Conservation (phyloP, 2,888 invertebrate species). For the Dorcus hopei region DNA sequence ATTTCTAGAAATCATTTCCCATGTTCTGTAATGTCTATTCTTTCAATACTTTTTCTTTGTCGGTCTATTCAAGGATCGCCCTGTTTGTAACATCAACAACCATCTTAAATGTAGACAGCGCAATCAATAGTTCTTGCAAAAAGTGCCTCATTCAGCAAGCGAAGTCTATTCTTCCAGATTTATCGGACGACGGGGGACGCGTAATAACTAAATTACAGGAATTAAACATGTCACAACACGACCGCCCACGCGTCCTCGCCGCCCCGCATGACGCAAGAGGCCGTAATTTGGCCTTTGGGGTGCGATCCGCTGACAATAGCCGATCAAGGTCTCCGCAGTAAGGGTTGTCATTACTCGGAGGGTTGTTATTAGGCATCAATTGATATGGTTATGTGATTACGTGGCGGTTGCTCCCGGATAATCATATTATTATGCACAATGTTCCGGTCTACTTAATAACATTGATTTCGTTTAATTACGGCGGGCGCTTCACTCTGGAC, state of each 20-base stretch:
- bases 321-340: conserved; percentile 41
- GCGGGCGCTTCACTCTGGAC: background rate
- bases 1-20: no score
- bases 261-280: conserved; percentile 29
- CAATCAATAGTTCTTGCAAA: no score
- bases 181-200: no score
- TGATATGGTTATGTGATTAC: conserved; percentile 50
- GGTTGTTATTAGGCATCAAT: conserved; percentile 50
- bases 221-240: conserved; percentile 47
- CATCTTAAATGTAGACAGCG: no score
- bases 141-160: no score
- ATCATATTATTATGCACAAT: conserved; percentile 22
- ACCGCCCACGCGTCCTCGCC: conserved; percentile 33
- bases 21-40: no score
- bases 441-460: conserved; percentile 12
- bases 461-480: conserved; percentile 12
- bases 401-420: conserved; percentile 25
- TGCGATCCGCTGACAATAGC: conserved; percentile 34
- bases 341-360: conserved; percentile 43
- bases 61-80: no score
- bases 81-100: no score
- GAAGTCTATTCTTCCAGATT: no score
- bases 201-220: conserved; percentile 37
- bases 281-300: conserved; percentile 26
- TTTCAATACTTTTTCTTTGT: no score